Evolutionary conservation across 2,113 vertebrate species (phyloP).

Genomic region (Silurus glanis): DNA sequence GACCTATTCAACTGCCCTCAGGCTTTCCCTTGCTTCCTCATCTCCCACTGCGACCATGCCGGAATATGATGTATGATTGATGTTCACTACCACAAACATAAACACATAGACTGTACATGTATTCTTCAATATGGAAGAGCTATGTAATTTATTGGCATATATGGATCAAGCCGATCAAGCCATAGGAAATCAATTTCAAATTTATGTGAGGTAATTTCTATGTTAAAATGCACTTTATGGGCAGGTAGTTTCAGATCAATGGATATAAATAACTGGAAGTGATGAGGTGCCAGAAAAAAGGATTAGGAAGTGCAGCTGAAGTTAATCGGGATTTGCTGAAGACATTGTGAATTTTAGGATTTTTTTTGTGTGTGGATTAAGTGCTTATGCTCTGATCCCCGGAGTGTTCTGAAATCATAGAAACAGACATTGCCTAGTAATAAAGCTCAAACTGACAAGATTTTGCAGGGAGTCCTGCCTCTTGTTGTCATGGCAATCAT

Average conservation of each 20-base stretch:
- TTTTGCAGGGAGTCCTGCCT: background rate
- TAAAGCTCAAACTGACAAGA: background rate
- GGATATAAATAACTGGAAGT: constrained; percentile 12
- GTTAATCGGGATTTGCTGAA: background rate
- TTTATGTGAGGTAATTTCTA: background rate
- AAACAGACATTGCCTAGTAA: background rate
- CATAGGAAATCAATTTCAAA: constrained; percentile 1
- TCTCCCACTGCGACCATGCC: background rate
- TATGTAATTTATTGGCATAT: constrained; percentile 20
- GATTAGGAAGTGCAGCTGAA: background rate
- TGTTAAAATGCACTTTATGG: constrained; percentile 5
- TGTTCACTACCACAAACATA: background rate
- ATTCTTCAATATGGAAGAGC: background rate
- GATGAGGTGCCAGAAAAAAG: constrained; percentile 1
- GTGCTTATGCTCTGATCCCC: background rate
- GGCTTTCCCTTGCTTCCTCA: background rate
- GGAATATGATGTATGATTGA: background rate
- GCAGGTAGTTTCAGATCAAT: constrained; percentile 7
- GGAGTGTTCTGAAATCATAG: background rate
- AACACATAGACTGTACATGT: background rate
- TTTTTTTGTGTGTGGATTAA: background rate
- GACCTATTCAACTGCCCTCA: background rate
- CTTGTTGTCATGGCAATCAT: background rate
- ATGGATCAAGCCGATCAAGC: background rate
- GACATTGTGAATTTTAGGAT: background rate